Evolutionary conservation across 2,797 vertebrate species (phyloP).

Genomic region (Poecilia wingei): DNA sequence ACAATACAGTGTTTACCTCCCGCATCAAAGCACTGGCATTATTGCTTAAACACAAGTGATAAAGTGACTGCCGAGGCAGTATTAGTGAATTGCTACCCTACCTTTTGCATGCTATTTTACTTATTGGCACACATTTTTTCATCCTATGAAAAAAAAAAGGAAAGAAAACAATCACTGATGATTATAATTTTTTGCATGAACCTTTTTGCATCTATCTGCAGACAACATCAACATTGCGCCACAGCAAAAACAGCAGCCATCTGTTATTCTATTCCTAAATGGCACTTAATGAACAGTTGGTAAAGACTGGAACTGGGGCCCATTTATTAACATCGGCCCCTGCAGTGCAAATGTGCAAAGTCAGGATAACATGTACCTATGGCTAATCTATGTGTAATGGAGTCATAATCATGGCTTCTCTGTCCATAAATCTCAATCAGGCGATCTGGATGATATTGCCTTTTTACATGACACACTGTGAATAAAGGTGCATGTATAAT

Average conservation of each 20-base stretch:
- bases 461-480: constrained; percentile 18
- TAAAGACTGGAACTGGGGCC: constrained; percentile 24
- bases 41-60: not conserved
- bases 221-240: not conserved
- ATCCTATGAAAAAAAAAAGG: not conserved
- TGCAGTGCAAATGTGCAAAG: constrained; percentile 47
- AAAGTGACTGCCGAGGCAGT: not conserved
- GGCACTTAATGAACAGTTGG: constrained; percentile 35
- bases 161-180: not conserved
- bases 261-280: constrained; percentile 44
- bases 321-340: constrained; percentile 37
- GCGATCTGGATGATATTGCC: constrained; percentile 8
- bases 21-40: not conserved
- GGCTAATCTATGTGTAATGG: constrained; percentile 46
- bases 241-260: constrained; percentile 32
- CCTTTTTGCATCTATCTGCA: not conserved
- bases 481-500: constrained; percentile 38
- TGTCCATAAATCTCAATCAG: constrained; percentile 62
- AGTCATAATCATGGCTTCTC: constrained; percentile 46
- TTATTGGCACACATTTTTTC: not conserved
- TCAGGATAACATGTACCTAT: constrained; percentile 42
- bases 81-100: not conserved
- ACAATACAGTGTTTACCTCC: constrained; percentile 5
- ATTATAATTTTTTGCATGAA: constrained; percentile 6
- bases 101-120: not conserved